These are phyloP conservation scores for Temnothorax nylanderi DNA, from an alignment of 1,140 invertebrate genomes.

Conservation along the genomic window DNA sequence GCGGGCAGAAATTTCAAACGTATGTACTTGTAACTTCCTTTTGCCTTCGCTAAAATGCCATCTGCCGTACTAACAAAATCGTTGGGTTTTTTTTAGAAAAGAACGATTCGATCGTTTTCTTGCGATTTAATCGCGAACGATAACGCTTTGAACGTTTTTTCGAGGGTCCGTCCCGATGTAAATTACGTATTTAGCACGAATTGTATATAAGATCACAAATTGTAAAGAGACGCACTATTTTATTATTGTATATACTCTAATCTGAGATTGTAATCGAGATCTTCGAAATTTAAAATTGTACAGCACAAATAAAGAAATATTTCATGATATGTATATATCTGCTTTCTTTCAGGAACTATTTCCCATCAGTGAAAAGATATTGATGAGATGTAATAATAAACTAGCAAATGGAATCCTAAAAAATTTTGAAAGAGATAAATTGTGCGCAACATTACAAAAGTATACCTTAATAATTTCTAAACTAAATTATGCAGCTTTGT, in stretches of 20 bases:
- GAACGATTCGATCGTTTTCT: neutral
- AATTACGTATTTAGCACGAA: slow-evolving; percentile 46
- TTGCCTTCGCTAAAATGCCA: neutral
- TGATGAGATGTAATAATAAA: neutral
- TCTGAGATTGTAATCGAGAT: slow-evolving; percentile 17
- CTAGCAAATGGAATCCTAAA: neutral
- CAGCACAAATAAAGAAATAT: slow-evolving; percentile 68
- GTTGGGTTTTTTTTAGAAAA: neutral
- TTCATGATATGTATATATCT: slow-evolving; percentile 18
- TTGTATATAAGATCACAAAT: slow-evolving; percentile 60
- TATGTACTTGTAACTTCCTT: slow-evolving; percentile 21
- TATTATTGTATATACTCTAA: slow-evolving; percentile 68
- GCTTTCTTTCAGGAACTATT: neutral
- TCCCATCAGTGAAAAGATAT: neutral
- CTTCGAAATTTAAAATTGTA: slow-evolving; percentile 59
- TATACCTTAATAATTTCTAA: too few species aligned
- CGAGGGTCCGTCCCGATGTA: slow-evolving; percentile 17
- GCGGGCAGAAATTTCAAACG: slow-evolving; percentile 27
- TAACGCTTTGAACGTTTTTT: slow-evolving; percentile 19
- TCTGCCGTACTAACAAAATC: neutral
- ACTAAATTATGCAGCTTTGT: too few species aligned
- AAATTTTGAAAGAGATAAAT: neutral
- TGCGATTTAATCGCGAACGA: neutral
- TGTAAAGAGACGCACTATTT: slow-evolving; percentile 68
- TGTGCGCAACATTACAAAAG: too few species aligned